Percentiles rank a stretch among this genome's conserved stretches.
These are phyloP conservation scores for Eledone cirrhosa DNA, from an alignment of 2,888 invertebrate species.

Conservation along the genomic window DNA sequence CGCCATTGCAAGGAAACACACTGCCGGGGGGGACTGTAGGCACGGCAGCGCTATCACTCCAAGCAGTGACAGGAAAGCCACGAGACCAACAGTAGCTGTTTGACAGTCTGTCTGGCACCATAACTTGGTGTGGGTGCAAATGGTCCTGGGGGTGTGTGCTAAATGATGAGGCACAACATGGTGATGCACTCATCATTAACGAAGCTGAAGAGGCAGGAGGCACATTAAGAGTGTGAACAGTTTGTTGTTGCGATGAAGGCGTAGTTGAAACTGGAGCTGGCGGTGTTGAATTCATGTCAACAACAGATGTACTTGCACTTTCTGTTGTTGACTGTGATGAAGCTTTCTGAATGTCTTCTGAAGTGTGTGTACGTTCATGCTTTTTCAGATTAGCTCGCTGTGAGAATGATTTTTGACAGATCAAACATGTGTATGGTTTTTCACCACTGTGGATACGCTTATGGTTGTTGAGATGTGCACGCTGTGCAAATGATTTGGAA, in stretches of 20 bases:
- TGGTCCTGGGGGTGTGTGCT: conserved; percentile 1
- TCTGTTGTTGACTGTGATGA: background rate
- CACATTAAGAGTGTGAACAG: background rate
- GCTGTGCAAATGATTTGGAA: background rate
- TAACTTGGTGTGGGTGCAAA: background rate
- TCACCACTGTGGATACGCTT: conserved; percentile 20
- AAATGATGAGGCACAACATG: conserved; percentile 9
- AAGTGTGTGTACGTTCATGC: conserved; percentile 14
- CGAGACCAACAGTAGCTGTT: conserved; percentile 7
- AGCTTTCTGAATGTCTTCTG: background rate
- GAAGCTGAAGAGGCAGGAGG: background rate
- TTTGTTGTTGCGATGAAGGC: background rate
- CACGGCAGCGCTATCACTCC: background rate
- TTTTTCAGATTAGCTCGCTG: conserved; percentile 7
- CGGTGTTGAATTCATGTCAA: background rate
- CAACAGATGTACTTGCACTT: background rate
- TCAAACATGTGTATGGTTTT: background rate
- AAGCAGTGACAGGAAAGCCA: background rate
- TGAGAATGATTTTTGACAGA: conserved; percentile 1
- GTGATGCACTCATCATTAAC: background rate
- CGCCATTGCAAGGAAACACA: conserved; percentile 23
- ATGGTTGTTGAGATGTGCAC: conserved; percentile 15
- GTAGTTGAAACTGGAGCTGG: background rate
- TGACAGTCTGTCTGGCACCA: conserved; percentile 21
- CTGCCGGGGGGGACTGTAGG: conserved; percentile 18